Evolutionary conservation across 2,888 invertebrate species (phyloP), one percentile per base, ranked within the genome.

Genomic region (Dasypolia templi): DNA sequence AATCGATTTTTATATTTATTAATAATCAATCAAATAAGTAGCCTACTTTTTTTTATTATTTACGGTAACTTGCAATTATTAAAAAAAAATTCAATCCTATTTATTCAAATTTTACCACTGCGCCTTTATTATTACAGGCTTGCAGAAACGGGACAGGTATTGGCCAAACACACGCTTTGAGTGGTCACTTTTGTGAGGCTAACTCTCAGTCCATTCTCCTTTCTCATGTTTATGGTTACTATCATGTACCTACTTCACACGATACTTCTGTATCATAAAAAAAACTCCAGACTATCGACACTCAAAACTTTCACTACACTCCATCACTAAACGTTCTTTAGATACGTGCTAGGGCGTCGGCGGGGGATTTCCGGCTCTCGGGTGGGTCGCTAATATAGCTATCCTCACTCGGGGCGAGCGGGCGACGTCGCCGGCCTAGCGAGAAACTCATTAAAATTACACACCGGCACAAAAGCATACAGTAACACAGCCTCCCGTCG

Each of bases 361-460:
- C 72, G 84, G 91, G 92, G 90, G 90, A 92, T 92, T 92, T 92
- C 92, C 92, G 91, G 90, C 90, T 91, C 91, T 91, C 91, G 90
- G 90, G 87, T 88, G 87, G 89, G 91, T 88, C 86, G 92, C 92
- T 94, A 94, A 94, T 93, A 93, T 91, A 92, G 92, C 90, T 88
- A 90, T 93, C 92, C 94, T 93, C 91, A 92, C 92, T 92, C 88
- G 90, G 85, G 91, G 92, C 75, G 75, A 70, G 51, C 74, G 73
- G 61, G 80, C 93, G 89, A 87, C 89, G 92, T 91, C 92, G 91
- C 88, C 84, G 89, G 92, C 90, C 93, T 92, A 92, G 92, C 92
- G 93, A 91, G 91, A 95, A 95, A 95, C 95, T 95, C 95, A 95
- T 96, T 95, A 95, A 95, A 95, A 95, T 95, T 95, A 95, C 93